Conservation (phyloP, 2,113 vertebrate species). For the Bufo gargarizans region DNA sequence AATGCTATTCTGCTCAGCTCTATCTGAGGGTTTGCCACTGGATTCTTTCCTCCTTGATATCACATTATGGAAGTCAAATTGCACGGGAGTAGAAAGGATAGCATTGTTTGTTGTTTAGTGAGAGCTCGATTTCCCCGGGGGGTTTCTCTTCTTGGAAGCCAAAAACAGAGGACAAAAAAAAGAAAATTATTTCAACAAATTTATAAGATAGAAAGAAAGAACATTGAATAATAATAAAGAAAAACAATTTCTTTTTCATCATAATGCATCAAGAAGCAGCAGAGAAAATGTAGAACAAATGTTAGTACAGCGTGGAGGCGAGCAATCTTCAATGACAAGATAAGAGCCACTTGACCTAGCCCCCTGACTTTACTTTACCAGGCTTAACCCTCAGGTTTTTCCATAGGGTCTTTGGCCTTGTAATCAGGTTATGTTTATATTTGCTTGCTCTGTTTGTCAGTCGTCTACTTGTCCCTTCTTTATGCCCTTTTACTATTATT, state of each 20-base stretch:
- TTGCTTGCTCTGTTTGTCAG: neutral
- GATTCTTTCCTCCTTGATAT: slow-evolving; percentile 57
- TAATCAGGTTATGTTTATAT: neutral
- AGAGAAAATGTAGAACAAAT: slow-evolving; percentile 20
- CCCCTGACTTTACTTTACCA: neutral
- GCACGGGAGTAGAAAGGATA: slow-evolving; percentile 56
- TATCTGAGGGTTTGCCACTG: slow-evolving; percentile 57
- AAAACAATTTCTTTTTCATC: slow-evolving; percentile 40
- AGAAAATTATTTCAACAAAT: slow-evolving; percentile 54
- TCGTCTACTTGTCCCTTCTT: neutral
- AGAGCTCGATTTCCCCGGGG: slow-evolving; percentile 48
- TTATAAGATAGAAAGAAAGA: slow-evolving; percentile 37
- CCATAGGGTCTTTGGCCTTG: neutral
- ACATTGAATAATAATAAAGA: slow-evolving; percentile 6
- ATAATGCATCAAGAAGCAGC: slow-evolving; percentile 31
- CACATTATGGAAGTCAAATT: slow-evolving; percentile 60
- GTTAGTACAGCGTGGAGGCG: neutral
- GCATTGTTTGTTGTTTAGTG: slow-evolving; percentile 57
- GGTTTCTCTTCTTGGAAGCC: slow-evolving; percentile 39
- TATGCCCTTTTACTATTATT: neutral
- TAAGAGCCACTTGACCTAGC: neutral
- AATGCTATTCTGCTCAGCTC: slow-evolving; percentile 55
- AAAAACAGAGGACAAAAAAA: slow-evolving; percentile 40
- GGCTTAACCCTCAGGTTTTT: neutral
- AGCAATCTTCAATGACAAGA: neutral